A percentile compares a stretch with the other conserved stretches of the same genome.
Evolutionary conservation across 2,113 vertebrate genomes (phyloP).

Genomic region (Protomyctophum bolini): DNA sequence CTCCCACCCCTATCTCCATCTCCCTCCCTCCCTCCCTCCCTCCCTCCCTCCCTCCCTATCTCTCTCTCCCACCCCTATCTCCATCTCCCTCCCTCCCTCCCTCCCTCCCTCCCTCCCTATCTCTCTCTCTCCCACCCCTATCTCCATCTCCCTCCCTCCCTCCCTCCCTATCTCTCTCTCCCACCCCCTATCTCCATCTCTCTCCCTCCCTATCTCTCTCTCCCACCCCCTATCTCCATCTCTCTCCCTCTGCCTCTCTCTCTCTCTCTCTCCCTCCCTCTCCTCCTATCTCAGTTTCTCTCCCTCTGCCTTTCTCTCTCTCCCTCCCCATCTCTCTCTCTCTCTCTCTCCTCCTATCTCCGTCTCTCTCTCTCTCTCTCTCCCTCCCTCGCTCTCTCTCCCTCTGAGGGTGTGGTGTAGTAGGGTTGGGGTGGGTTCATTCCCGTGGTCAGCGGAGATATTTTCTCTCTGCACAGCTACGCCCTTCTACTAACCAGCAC

Average conservation of each 20-base stretch:
- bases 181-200: too few species aligned
- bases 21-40: constrained; percentile 26
- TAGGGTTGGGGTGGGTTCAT: constrained; percentile 71
- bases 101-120: too few species aligned
- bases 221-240: neutral
- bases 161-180: too few species aligned
- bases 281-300: too few species aligned
- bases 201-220: too few species aligned
- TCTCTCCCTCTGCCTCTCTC: constrained; percentile 32
- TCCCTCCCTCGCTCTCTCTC: constrained; percentile 37
- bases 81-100: too few species aligned
- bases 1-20: neutral
- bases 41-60: constrained; percentile 37
- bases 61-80: too few species aligned
- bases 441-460: constrained; percentile 66
- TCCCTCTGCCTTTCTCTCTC: too few species aligned
- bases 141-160: too few species aligned
- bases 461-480: constrained; percentile 77
- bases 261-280: neutral
- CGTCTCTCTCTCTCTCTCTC: constrained; percentile 28
- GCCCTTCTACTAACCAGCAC: constrained; percentile 59
- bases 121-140: too few species aligned
- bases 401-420: constrained; percentile 70
- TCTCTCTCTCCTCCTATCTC: too few species aligned
- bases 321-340: too few species aligned